Conservation (phyloP, 2,113 vertebrate species). For the Alosa alosa region DNA sequence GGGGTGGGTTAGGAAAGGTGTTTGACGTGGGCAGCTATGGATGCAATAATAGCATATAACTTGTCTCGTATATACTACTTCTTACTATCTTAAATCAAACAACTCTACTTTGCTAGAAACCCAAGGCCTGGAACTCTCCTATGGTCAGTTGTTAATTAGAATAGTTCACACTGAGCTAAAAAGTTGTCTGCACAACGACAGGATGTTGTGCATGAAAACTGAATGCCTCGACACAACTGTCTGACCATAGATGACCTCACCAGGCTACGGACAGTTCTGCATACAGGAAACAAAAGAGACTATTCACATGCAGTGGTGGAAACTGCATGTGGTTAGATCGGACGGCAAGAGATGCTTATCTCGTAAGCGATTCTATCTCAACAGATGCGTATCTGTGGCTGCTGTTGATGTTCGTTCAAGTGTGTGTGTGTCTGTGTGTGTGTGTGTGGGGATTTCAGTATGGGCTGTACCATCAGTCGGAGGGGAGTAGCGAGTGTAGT, state of each 20-base stretch:
- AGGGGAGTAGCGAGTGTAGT: conserved; percentile 87
- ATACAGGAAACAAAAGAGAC: not conserved
- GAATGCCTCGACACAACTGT: not conserved
- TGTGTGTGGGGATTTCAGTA: not conserved
- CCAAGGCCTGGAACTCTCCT: no score
- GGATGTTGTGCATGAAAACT: not conserved
- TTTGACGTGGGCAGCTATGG: not conserved
- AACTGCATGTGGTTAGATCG: not conserved
- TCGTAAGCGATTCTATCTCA: not conserved
- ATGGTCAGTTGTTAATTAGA: no score
- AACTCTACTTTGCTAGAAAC: not conserved
- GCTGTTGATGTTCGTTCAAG: not conserved
- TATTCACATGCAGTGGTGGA: not conserved
- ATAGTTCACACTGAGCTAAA: not conserved
- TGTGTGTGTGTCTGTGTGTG: not conserved
- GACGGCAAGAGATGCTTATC: not conserved
- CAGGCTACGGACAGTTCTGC: not conserved
- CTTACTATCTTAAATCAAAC: not conserved
- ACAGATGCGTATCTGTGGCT: not conserved
- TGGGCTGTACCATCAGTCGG: conserved; percentile 80
- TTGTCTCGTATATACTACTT: not conserved
- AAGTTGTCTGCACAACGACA: not conserved
- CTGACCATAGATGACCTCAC: not conserved
- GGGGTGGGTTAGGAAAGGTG: not conserved
- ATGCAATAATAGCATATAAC: not conserved